Evolutionary conservation across 30 jellyfish, hydroid and myxozoan species (phyloP), one percentile per base, ranked within the genome.

Genomic region (Aurelia sp.): DNA sequence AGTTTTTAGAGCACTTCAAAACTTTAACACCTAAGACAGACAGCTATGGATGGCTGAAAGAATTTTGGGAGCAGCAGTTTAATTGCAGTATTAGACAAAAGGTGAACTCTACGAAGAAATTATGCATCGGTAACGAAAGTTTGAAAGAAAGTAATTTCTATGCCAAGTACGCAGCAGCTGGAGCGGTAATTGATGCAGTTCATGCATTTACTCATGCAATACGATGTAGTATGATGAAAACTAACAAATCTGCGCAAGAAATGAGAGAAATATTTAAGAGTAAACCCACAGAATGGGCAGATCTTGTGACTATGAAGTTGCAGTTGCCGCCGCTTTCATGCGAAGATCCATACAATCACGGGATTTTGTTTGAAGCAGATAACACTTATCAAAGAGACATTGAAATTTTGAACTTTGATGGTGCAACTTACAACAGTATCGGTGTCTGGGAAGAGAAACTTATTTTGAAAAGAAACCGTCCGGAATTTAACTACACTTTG

Each of bases 11-110:
- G 16, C 65, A 86, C 77, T 74, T 86, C 81, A 63, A 61, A 19
- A 21, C 55, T n/a, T 71, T 86, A 30, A 86, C 35, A 63, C 82
- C 21, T 16, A 62, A 47, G 11, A 64, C 38, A 2, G 35, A 63
- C n/a, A 86, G 27, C 47, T 86, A 70, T 41, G 53, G 52, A n/a
- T 86, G 96, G 96, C 76, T 86, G 38, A 57, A 67, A 47, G 73
- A 61, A 57, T 86, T 86, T 27, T 86, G 96, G 96, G 86, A 86
- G 33, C 67, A 86, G 24, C 64, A 71, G 11, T 86, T 86, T 27
- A 41, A 65, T 41, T 86, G 96, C 27, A 22, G 53, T 16, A 6
- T 24, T 21, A 16, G 2, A 21, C 21, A n/a, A 15, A 59, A 13
- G 33, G 69, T 59, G 33, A 59, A 21, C 33, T 22, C 24, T 3